Conservation (phyloP, 2,113 vertebrate genomes). For the Otis tarda region DNA sequence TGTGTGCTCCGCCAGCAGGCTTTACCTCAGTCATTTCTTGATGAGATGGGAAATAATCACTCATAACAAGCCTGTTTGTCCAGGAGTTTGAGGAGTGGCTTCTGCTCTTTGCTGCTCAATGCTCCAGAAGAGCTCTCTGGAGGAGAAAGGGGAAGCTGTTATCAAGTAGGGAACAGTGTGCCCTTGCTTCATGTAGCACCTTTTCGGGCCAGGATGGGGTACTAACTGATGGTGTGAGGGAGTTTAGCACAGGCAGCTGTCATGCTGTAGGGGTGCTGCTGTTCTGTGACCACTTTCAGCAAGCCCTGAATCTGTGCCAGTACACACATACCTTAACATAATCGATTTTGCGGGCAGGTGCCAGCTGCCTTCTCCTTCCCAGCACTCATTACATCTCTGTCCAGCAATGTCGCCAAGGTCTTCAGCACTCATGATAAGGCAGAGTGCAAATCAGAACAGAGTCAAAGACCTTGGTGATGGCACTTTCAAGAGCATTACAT, state of each 20-base stretch:
- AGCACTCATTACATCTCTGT: neutral
- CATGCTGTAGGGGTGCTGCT: fast-evolving
- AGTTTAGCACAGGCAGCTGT: neutral
- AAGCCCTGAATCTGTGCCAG: neutral
- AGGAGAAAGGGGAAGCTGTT: neutral
- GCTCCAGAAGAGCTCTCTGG: neutral
- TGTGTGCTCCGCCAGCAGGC: neutral
- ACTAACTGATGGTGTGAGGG: neutral
- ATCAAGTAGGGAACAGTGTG: neutral
- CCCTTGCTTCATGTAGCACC: neutral
- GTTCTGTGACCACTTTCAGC: neutral
- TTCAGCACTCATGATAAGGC: neutral
- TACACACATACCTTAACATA: neutral
- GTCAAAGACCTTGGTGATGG: neutral
- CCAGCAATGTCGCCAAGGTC: slow-evolving; percentile 1
- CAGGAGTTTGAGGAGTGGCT: neutral
- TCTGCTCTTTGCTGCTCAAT: neutral
- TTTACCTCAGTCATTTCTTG: neutral
- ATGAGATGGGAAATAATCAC: neutral
- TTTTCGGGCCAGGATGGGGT: neutral
- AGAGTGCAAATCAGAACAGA: neutral
- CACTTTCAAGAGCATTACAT: neutral
- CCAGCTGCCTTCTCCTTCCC: neutral
- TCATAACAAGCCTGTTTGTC: neutral
- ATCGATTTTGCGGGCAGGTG: neutral